A percentile compares a stretch with the other conserved stretches of the same genome.
Evolutionary conservation across 92 coral and sea anemone genomes (phyloP).

Genomic region (Virgularia gustaviana): DNA sequence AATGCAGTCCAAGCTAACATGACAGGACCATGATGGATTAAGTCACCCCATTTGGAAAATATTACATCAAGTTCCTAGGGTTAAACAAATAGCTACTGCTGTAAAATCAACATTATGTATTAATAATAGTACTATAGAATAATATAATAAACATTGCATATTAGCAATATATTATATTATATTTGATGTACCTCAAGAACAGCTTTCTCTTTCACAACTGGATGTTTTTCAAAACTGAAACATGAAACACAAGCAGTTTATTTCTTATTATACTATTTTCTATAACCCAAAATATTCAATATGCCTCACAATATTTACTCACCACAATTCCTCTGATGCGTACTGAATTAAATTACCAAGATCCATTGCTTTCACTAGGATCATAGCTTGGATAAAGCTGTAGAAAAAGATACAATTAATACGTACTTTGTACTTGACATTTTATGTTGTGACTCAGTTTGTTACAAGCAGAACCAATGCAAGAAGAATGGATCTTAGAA

Average conservation of each 20-base stretch:
- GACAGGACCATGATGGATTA: slow-evolving; percentile 89
- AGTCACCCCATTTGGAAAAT: slow-evolving; percentile 72
- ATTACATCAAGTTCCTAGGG: neutral
- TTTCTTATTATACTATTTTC: neutral
- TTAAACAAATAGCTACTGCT: neutral
- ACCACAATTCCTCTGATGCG: slow-evolving; percentile 72
- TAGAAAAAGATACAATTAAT: slow-evolving; percentile 23
- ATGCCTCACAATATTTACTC: neutral
- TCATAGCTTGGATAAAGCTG: slow-evolving; percentile 83
- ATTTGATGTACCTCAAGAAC: slow-evolving; percentile 52
- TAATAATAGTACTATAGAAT: neutral
- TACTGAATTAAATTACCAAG: slow-evolving; percentile 67
- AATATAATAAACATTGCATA: neutral
- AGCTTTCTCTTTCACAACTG: slow-evolving; percentile 32
- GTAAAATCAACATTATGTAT: neutral
- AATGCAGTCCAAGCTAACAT: slow-evolving; percentile 93
- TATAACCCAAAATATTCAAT: neutral
- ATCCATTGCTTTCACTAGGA: slow-evolving; percentile 77
- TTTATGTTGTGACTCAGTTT: neutral
- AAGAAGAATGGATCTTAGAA: neutral
- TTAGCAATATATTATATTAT: neutral
- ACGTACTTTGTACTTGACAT: neutral
- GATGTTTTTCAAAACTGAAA: neutral
- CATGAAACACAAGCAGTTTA: neutral
- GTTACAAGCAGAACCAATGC: neutral